These are phyloP conservation scores for Habropoda laboriosa DNA, from an alignment of 1,140 invertebrate species.

Conservation along the genomic window DNA sequence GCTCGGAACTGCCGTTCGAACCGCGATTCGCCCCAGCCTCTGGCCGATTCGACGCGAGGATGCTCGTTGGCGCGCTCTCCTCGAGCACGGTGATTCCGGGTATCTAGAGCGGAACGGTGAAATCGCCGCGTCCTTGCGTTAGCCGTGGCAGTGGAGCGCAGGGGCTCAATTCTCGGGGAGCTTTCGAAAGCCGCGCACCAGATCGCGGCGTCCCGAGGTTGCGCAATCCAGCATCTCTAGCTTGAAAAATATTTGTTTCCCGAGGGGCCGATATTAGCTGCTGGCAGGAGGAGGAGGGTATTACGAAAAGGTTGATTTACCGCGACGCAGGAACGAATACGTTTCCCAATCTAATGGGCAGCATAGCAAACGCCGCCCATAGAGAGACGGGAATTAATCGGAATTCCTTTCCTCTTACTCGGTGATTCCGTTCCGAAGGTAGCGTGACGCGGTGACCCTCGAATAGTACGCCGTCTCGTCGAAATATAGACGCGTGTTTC, in stretches of 20 bases:
- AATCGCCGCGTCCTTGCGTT: slow-evolving; percentile 36
- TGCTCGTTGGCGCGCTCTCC: neutral
- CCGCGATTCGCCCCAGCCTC: too few relatives aligned
- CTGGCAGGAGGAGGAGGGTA: neutral
- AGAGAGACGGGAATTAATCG: neutral
- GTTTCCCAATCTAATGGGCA: slow-evolving; percentile 35
- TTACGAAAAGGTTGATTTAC: slow-evolving; percentile 57
- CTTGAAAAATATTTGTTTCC: slow-evolving; percentile 21
- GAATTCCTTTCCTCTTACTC: slow-evolving; percentile 46
- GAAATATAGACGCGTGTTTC: neutral
- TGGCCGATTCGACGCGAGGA: neutral
- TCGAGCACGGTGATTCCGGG: neutral
- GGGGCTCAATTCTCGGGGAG: neutral
- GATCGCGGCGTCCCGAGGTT: slow-evolving; percentile 5
- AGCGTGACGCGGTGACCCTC: neutral
- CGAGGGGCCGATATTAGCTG: neutral
- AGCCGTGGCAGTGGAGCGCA: slow-evolving; percentile 18
- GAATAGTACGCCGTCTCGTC: neutral
- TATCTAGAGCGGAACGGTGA: slow-evolving; percentile 45
- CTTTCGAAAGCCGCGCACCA: neutral
- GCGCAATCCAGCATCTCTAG: too few relatives aligned
- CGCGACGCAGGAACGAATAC: slow-evolving; percentile 45
- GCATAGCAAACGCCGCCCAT: neutral
- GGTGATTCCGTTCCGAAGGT: slow-evolving; percentile 10
- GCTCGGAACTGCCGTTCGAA: too few relatives aligned